Conservation (phyloP, 2,888 invertebrate species). For the Drosophila koepferae region DNA sequence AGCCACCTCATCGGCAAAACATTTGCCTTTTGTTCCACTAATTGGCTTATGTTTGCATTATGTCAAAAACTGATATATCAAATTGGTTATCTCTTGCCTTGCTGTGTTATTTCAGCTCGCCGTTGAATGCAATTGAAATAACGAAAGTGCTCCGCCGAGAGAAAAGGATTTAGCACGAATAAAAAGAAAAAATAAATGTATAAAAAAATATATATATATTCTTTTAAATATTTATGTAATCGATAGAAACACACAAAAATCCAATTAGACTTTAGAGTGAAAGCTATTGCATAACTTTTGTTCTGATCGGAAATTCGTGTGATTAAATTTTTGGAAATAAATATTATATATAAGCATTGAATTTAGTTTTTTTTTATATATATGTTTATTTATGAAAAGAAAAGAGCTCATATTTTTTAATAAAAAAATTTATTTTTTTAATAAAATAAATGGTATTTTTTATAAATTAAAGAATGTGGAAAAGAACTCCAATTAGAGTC, state of each 20-base stretch:
- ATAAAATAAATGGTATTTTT: too few relatives aligned
- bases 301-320: background rate
- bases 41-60: conserved; percentile 68
- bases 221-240: background rate
- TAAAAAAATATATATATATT: background rate
- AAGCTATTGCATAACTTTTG: background rate
- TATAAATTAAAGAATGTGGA: too few relatives aligned
- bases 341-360: background rate
- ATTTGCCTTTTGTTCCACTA: conserved; percentile 46
- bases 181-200: background rate
- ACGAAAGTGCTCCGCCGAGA: background rate
- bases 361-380: background rate
- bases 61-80: conserved; percentile 32
- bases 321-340: background rate
- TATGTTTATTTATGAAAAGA: background rate
- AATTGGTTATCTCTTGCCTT: conserved; percentile 11
- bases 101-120: conserved; percentile 4
- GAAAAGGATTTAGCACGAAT: conserved; percentile 2
- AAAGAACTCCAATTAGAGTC: too few relatives aligned
- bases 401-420: too few relatives aligned
- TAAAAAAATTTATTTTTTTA: too few relatives aligned
- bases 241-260: background rate
- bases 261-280: background rate
- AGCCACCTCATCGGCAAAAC: conserved; percentile 22
- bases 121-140: conserved; percentile 18